Conservation (phyloP, 2,797 vertebrate genomes). For the Craterocephalus amniculus region DNA sequence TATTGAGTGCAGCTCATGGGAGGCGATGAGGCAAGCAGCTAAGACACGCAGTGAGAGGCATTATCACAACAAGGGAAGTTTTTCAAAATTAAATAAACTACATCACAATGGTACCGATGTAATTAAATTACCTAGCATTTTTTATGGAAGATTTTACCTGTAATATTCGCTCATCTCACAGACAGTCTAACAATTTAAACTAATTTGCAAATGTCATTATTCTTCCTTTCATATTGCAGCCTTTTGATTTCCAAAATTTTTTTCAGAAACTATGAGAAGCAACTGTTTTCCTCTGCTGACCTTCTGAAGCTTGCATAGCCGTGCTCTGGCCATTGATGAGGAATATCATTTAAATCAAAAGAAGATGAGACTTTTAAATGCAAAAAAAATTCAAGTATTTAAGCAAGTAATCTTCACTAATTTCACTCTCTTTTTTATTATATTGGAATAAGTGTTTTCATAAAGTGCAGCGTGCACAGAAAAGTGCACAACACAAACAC, state of each 20-base stretch:
- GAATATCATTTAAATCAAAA: not conserved
- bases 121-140: conserved; percentile 49
- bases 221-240: conserved; percentile 29
- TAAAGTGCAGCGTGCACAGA: not conserved
- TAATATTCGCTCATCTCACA: conserved; percentile 22
- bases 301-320: not conserved
- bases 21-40: conserved; percentile 34
- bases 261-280: conserved; percentile 11
- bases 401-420: no score
- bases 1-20: conserved; percentile 63
- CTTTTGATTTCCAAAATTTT: conserved; percentile 11
- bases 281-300: not conserved
- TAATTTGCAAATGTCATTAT: conserved; percentile 29
- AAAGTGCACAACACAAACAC: not conserved
- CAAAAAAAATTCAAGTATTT: no score
- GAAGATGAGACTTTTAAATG: not conserved
- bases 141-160: conserved; percentile 29
- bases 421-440: no score
- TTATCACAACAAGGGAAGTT: conserved; percentile 34
- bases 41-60: conserved; percentile 20
- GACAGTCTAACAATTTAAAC: conserved; percentile 45
- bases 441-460: conserved; percentile 3
- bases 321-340: conserved; percentile 7
- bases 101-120: conserved; percentile 6
- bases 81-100: conserved; percentile 54